Base-by-base conservation (phyloP, 2,888 invertebrate species). In the Plebejus anna region DNA sequence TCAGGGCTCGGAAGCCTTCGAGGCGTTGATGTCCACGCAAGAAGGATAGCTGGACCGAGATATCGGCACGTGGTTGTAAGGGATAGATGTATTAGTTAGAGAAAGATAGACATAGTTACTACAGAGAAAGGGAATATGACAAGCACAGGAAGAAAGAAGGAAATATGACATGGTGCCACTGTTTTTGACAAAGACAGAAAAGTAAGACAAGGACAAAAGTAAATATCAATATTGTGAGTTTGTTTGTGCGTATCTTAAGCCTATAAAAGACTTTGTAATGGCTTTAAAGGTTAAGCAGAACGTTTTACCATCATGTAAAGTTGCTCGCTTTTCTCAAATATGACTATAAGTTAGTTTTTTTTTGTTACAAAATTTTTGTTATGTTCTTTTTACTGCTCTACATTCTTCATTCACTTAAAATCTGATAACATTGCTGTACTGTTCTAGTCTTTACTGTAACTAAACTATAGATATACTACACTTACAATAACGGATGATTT, bases 1-100 rank as follows among this genome's bases (percentile, higher is more conserved):
- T 5, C 94, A 94, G 0, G 96, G 95, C 0, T 95, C 96, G 0
- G 96, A 96, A 82, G 94, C 96, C 4, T 96, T 95, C 80, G 92
- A 94, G 66, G 87, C 88, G 0, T 79, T 94, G 13, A 86, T 91
- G 86, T 86, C 90, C 1, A 84, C 89, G 1, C 89, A 89, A 13
- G 93, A 93, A 28, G 92, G 92, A 87, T 92, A 92, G 92, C 89
- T 77, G 47, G 89, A 91, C 1, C 80, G 82, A 1, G 89, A 91
- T 75, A 66, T 84, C 5, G 92, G 92, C 5, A 92, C 93, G 51
- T 92, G 92, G 92, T 79, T 92, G 79, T 92, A 88, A 75, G 72
- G 61, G 36, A 51, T 71, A 55, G 72, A 61, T 75, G 51, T 16
- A n/a, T 59, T 22, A 59, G 57, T 59, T 6, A 22, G 66, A 66